These are phyloP conservation scores for Passer domesticus DNA, from an alignment of 2,113 vertebrate genomes.

Conservation along the genomic window DNA sequence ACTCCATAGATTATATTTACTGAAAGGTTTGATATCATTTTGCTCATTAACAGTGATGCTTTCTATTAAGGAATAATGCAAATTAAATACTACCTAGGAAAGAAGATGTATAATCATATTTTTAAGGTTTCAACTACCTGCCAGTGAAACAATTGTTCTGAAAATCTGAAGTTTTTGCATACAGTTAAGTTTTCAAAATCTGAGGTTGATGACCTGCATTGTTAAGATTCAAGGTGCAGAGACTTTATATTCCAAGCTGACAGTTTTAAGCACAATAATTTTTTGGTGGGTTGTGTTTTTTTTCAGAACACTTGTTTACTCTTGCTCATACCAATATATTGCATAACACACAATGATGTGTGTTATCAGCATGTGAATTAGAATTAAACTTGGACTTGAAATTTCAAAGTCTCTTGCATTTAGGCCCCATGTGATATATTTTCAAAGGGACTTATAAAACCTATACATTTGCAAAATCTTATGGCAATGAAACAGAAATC, in stretches of 20 bases:
- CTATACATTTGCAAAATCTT: not conserved
- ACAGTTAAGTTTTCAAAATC: not conserved
- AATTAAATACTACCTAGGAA: not conserved
- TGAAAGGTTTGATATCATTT: not conserved
- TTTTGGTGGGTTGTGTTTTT: not conserved
- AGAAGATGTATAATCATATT: not conserved
- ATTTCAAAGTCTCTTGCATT: not conserved
- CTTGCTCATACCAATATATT: not conserved
- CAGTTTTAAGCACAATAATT: not conserved
- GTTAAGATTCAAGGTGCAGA: not conserved
- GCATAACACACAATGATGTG: not conserved
- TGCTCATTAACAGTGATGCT: not conserved
- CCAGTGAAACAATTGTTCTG: not conserved
- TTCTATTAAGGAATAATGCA: not conserved
- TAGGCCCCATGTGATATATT: not conserved
- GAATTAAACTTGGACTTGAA: not conserved
- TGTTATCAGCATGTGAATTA: not conserved
- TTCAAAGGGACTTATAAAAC: not conserved
- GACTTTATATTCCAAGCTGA: not conserved
- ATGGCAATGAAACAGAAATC: not conserved
- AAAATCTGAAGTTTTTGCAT: not conserved
- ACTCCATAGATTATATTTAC: not conserved
- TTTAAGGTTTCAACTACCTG: not conserved
- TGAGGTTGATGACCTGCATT: not conserved
- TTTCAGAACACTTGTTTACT: not conserved